Conservation (phyloP, 2,113 vertebrate genomes). For the Alectura lathami region DNA sequence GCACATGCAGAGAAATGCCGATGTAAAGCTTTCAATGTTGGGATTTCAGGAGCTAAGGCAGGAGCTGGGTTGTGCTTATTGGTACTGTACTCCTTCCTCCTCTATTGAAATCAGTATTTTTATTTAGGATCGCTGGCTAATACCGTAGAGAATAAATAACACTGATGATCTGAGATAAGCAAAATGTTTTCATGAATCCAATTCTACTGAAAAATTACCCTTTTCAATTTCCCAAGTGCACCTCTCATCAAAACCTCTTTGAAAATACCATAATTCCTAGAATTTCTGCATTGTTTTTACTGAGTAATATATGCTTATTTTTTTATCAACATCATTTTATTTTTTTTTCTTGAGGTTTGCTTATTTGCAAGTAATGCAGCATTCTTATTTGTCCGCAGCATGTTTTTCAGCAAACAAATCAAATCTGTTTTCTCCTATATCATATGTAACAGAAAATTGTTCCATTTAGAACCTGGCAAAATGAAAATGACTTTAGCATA, state of each 20-base stretch:
- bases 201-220: neutral
- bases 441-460: neutral
- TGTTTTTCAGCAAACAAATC: neutral
- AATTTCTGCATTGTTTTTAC: neutral
- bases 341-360: neutral
- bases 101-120: neutral
- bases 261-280: neutral
- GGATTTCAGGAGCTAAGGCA: neutral
- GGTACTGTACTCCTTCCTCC: neutral
- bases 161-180: neutral
- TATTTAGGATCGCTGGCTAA: neutral
- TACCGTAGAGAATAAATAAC: neutral
- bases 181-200: neutral
- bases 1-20: fast-evolving
- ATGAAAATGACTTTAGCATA: neutral
- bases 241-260: neutral
- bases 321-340: neutral
- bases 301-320: neutral
- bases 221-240: neutral
- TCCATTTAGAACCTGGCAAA: neutral
- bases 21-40: neutral
- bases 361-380: neutral
- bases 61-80: neutral
- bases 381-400: neutral
- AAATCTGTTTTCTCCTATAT: neutral